Evolutionary conservation across 2,888 invertebrate species (phyloP), one percentile per base, ranked within the genome.

Genomic region (Timandra comae): DNA sequence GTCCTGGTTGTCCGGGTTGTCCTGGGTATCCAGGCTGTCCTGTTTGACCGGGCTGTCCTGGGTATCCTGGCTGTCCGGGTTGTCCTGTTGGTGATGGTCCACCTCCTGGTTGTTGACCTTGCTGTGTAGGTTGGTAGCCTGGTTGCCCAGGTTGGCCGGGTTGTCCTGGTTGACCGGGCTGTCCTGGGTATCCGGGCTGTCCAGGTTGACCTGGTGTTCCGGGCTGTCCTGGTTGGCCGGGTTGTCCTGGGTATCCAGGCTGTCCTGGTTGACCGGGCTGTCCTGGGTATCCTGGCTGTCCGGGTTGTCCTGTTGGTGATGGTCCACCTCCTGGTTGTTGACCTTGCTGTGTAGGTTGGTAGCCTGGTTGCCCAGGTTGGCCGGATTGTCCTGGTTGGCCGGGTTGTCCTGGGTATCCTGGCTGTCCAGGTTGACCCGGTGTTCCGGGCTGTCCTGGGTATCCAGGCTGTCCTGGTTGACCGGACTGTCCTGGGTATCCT

Each of bases 171-270:
- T 37, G 38, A 30, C 56, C 50, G 27, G 62, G 63, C 7, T 32
- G 27, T 2, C 41, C 49, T 27, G 78, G 81, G 16, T 52, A 59
- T 3, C 67, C 69, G 0, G 74, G 64, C 1, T 51, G 35, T 3
- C 69, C 64, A 0, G 60, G 57, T 0, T 49, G 35, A 53, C 39
- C 64, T 54, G 8, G 82, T 3, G 27, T 34, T 0, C 47, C 48
- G 0, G 47, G 46, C 9, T 49, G 39, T 1, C 53, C 56, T 2
- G 49, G 44, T 7, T 44, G 84, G 2, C 48, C 63, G 1, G 52
- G 52, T 1, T 49, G 7, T 0, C 75, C 77, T 7, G 87, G 88
- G 6, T 62, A 71, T 22, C 81, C 86, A 1, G 89, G 89, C 10
- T 37, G 12, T 2, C 16, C 16, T 3, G 16, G 16, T 1, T 16